Conservation (phyloP, 2,888 invertebrate species). For the Strigamia maritima region DNA sequence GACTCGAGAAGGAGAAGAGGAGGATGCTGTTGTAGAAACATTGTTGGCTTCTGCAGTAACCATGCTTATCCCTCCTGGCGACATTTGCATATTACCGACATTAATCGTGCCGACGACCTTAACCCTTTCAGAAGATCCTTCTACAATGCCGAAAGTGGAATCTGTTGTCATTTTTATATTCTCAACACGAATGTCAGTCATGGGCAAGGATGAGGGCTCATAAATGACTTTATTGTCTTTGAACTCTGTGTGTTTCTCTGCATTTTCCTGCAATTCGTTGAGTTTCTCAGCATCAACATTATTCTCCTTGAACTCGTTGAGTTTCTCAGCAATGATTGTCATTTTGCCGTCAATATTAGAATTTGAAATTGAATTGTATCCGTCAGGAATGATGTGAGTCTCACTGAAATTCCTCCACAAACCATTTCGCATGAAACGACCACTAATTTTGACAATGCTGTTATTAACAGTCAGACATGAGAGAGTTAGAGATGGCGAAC, state of each 20-base stretch:
- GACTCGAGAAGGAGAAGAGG: too few species aligned
- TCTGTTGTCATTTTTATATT: too few species aligned
- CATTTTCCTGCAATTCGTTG: too few species aligned
- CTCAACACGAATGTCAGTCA: too few species aligned
- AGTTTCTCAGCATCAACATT: not conserved
- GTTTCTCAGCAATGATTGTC: not conserved
- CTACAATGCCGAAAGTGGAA: too few species aligned
- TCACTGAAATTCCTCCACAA: not conserved
- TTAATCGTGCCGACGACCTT: not conserved
- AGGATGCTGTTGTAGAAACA: not conserved
- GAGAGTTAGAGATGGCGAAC: not conserved
- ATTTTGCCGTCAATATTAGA: not conserved
- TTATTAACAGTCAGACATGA: not conserved
- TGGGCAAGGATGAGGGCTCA: too few species aligned
- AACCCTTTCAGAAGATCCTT: too few species aligned
- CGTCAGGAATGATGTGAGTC: not conserved
- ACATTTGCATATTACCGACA: not conserved
- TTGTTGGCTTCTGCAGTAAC: too few species aligned
- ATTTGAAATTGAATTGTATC: not conserved
- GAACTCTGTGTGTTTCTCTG: too few species aligned
- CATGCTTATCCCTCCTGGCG: not conserved
- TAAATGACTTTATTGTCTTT: too few species aligned
- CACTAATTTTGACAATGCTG: not conserved
- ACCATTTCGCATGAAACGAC: not conserved
- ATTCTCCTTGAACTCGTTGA: not conserved